Evolutionary conservation across 2,113 vertebrate genomes (phyloP).

Genomic region (Perca flavescens): DNA sequence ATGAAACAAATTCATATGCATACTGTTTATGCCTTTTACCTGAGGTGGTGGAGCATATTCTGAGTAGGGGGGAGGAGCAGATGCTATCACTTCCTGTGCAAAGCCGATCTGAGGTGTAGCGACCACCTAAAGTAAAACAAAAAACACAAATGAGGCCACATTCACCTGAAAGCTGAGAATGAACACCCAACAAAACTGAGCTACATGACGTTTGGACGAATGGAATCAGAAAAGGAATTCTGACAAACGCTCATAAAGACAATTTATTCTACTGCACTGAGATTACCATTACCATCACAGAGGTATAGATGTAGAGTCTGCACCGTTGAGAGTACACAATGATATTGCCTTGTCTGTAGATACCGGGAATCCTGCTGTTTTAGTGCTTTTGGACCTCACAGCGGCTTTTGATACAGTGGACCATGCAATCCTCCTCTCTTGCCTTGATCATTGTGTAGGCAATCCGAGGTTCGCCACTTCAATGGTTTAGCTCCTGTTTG

Average conservation of each 20-base stretch:
- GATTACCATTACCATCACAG: not conserved
- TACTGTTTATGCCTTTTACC: slow-evolving; percentile 63
- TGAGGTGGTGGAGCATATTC: slow-evolving; percentile 80
- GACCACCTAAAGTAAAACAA: slow-evolving; percentile 69
- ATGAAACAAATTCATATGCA: not conserved
- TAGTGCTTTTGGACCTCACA: too few relatives aligned
- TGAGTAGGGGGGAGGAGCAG: slow-evolving; percentile 82
- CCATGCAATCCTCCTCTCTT: too few relatives aligned
- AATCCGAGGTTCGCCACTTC: too few relatives aligned
- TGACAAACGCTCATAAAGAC: not conserved
- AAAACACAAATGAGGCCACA: not conserved
- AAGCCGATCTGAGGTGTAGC: slow-evolving; percentile 74
- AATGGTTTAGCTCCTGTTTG: too few relatives aligned
- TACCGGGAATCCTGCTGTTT: too few relatives aligned
- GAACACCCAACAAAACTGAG: not conserved
- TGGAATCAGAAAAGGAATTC: not conserved
- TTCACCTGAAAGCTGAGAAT: not conserved
- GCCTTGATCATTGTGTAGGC: too few relatives aligned
- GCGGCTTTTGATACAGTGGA: too few relatives aligned
- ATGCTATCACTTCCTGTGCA: slow-evolving; percentile 75
- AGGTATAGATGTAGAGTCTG: not conserved
- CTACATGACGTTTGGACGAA: not conserved
- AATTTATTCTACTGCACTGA: not conserved
- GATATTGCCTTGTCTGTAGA: too few relatives aligned
- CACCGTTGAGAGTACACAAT: too few relatives aligned